A percentile compares a stretch with the other conserved stretches of the same genome.
These are phyloP conservation scores for Athripsodes cinereus DNA, from an alignment of 2,888 invertebrate genomes.

Conservation along the genomic window DNA sequence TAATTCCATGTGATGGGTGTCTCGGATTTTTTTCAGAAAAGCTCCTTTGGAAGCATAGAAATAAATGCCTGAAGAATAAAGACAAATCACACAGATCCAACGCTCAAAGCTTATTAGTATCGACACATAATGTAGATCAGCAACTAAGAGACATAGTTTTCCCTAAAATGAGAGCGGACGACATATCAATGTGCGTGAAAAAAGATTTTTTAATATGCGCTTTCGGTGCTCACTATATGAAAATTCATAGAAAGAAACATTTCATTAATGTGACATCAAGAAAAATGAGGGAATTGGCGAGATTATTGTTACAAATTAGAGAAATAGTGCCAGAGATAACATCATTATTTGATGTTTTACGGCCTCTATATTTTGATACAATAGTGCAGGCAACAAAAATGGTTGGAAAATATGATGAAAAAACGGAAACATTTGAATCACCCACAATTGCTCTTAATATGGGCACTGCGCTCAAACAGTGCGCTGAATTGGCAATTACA, in stretches of 20 bases:
- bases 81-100: background rate
- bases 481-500: background rate
- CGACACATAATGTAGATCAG: background rate
- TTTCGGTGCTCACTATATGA: constrained; percentile 1
- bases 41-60: too few species aligned
- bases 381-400: background rate
- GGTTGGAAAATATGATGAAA: background rate
- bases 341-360: background rate
- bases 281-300: constrained; percentile 5
- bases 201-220: too few species aligned
- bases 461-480: too few species aligned
- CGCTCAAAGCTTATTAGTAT: constrained; percentile 4
- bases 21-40: background rate
- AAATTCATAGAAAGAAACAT: background rate
- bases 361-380: background rate
- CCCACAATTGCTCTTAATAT: background rate
- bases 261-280: background rate
- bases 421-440: background rate
- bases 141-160: too few species aligned
- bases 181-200: too few species aligned
- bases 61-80: background rate
- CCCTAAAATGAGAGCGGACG: too few species aligned
- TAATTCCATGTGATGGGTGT: background rate
- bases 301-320: too few species aligned
- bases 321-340: background rate